Conservation (phyloP, 2,113 vertebrate genomes). For the Odocoileus hemionus region DNA sequence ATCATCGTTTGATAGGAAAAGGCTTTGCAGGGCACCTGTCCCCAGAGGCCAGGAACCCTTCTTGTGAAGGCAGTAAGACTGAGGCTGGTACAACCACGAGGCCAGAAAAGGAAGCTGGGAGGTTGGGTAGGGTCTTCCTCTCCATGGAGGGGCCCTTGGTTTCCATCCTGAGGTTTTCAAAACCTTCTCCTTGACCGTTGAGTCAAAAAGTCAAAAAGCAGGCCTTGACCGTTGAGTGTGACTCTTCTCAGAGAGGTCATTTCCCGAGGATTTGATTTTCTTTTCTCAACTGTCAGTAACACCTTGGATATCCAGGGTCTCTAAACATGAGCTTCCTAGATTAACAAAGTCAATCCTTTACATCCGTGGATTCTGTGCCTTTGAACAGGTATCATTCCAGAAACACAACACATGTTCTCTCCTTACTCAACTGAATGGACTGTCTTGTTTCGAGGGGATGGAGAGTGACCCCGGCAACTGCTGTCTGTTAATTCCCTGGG, state of each 20-base stretch:
- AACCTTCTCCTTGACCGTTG: not conserved
- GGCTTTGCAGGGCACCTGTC: not conserved
- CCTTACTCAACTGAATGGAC: not conserved
- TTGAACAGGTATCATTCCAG: not conserved
- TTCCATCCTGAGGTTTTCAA: not conserved
- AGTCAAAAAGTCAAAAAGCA: not conserved
- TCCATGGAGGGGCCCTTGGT: not conserved
- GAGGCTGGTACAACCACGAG: not conserved
- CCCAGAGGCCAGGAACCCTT: not conserved
- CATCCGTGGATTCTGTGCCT: not conserved
- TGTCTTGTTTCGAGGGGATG: not conserved
- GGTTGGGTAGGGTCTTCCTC: not conserved
- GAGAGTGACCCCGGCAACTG: not conserved
- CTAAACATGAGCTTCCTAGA: not conserved
- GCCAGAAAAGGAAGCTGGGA: not conserved
- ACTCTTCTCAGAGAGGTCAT: not conserved
- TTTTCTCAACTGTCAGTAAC: not conserved
- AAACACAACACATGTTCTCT: not conserved
- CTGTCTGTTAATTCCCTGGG: not conserved
- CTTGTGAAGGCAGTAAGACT: fast-evolving
- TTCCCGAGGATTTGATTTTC: not conserved
- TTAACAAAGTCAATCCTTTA: not conserved
- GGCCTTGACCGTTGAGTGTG: fast-evolving
- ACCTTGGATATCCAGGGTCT: not conserved
- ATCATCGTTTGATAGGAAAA: slow-evolving; percentile 10